phyloP scores from a whole-genome alignment of 2,888 invertebrate species.

The Galerucella pusilla region DNA sequence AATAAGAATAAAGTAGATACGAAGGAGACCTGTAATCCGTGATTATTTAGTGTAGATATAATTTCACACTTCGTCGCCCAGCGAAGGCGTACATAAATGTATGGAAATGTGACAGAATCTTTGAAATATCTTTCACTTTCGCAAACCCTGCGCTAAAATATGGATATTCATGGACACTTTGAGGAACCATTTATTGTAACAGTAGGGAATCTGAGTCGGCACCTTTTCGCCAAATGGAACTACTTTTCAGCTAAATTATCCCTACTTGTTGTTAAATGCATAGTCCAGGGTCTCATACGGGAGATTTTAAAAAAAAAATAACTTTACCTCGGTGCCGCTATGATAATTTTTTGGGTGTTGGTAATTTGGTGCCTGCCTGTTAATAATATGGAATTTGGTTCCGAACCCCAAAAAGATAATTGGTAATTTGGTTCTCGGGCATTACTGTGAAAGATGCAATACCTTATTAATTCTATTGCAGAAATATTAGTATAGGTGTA shows the following conservation, averaged over 20 bases:
- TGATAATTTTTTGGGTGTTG: too few species aligned
- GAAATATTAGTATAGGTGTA: too few species aligned
- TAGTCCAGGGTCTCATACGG: neutral
- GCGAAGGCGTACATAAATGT: conserved; percentile 57
- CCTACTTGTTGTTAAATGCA: neutral
- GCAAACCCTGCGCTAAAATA: conserved; percentile 49
- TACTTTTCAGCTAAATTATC: conserved; percentile 4
- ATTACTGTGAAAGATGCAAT: too few species aligned
- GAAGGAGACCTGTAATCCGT: conserved; percentile 47
- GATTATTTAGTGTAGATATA: conserved; percentile 54
- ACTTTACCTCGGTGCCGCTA: neutral
- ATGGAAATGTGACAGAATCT: conserved; percentile 56
- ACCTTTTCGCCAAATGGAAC: conserved; percentile 23
- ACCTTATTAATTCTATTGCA: too few species aligned
- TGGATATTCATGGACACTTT: conserved; percentile 42
- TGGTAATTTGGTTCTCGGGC: too few species aligned
- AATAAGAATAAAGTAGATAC: conserved; percentile 38
- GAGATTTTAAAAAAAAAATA: neutral
- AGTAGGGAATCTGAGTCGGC: conserved; percentile 28
- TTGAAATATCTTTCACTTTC: conserved; percentile 55
- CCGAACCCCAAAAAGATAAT: too few species aligned
- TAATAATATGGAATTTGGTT: too few species aligned
- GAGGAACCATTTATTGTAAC: conserved; percentile 34
- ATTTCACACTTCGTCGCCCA: conserved; percentile 50
- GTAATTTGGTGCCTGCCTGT: too few species aligned